Base-by-base conservation (phyloP, 2,797 vertebrate genomes). In the Monodelphis domestica region DNA sequence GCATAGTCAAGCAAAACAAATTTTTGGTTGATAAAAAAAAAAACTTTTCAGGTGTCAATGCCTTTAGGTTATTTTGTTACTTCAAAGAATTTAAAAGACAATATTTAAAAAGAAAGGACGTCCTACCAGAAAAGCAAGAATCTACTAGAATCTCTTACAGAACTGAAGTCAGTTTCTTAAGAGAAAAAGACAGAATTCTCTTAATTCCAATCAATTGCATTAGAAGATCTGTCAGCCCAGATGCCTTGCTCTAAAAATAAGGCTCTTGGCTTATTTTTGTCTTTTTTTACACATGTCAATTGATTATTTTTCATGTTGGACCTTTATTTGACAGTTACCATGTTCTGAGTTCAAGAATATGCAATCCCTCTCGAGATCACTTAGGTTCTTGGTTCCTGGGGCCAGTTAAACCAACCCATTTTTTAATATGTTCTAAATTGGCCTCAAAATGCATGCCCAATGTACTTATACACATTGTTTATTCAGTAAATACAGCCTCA, bases 171-270 rank as follows among this genome's bases (percentile, higher is more conserved):
- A 15, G n/a, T 38, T 78, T 78, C n/a, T 78, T 38, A 55, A 93
- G 93, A n/a, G n/a, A n/a, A n/a, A 87, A 89, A 88, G 56, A 91
- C 91, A 90, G 54, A 96, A 89, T 59, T 89, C 54, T 94, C 53
- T 94, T 26, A 53, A 11, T 92, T 57, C 87, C 90, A 90, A 92
- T 95, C 91, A 96, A 91, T 93, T 95, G 90, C 94, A 89, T 90
- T 88, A 63, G 56, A 92, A 95, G 93, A 87, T 91, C 90, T 92
- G 94, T 38, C n/a, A 91, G 53, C 52, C 88, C n/a, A 87, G 56
- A 95, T 93, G 63, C 88, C 95, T 93, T 89, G 2, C 89, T 95
- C 92, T 92, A 54, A 97, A 94, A 93, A 50, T 54, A 96, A 89
- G 53, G 51, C 33, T 95, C 59, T 87, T 63, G 95, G 45, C 90